Conservation (phyloP, 1,140 invertebrate species). For the Epicauta chinensis region DNA sequence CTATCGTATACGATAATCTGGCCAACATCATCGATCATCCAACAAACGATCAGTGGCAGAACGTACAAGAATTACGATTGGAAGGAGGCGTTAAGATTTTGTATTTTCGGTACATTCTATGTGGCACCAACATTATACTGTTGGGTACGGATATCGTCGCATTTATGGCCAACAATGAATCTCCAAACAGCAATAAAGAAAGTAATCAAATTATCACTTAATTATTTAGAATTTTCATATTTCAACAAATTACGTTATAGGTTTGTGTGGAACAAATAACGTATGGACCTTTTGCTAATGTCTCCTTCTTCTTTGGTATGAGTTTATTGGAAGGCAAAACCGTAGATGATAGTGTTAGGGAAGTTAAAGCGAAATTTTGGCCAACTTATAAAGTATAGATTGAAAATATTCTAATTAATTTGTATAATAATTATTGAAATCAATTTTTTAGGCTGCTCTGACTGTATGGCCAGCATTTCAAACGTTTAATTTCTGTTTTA, state of each 20-base stretch:
- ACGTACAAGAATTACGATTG: conserved; percentile 52
- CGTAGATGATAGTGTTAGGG: conserved; percentile 55
- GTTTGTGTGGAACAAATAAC: conserved; percentile 74
- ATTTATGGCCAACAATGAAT: conserved; percentile 57
- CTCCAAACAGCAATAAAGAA: conserved; percentile 61
- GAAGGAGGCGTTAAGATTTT: conserved; percentile 55
- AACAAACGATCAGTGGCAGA: conserved; percentile 49
- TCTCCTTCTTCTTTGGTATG: conserved; percentile 76
- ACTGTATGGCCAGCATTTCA: conserved; percentile 75
- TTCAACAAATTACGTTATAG: conserved; percentile 44
- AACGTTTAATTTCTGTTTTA: conserved; percentile 71
- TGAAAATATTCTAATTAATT: too few relatives aligned
- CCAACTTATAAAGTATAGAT: conserved; percentile 64
- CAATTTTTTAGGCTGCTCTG: conserved; percentile 32
- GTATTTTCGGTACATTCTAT: conserved; percentile 61
- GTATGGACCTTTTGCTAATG: conserved; percentile 73
- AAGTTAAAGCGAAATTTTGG: conserved; percentile 69
- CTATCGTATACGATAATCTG: conserved; percentile 61
- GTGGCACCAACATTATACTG: conserved; percentile 65
- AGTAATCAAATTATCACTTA: conserved; percentile 43
- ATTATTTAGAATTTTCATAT: not conserved
- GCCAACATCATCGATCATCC: conserved; percentile 41
- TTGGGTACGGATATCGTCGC: conserved; percentile 58
- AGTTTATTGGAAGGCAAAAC: conserved; percentile 68
- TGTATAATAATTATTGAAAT: too few relatives aligned